phyloP scores from a whole-genome alignment of 1,140 invertebrate species.

The Hycleus cichorii region DNA sequence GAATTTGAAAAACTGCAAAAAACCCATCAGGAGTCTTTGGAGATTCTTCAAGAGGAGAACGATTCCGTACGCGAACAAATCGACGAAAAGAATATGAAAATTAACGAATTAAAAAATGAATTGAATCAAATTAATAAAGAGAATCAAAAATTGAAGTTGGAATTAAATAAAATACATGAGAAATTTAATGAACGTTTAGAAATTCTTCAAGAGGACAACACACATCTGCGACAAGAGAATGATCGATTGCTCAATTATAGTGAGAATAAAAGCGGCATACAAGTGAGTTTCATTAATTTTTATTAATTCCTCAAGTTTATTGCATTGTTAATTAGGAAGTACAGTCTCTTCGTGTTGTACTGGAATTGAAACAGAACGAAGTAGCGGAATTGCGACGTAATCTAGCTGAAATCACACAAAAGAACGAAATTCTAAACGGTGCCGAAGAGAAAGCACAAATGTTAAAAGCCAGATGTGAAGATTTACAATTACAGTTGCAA shows the following conservation, averaged over 20 bases:
- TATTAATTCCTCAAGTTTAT: neutral
- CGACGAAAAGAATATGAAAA: slow-evolving; percentile 36
- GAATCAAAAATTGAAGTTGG: slow-evolving; percentile 36
- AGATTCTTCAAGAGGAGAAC: slow-evolving; percentile 38
- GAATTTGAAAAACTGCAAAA: slow-evolving; percentile 36
- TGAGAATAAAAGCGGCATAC: slow-evolving; percentile 29
- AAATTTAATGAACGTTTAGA: slow-evolving; percentile 20
- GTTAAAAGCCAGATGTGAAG: slow-evolving; percentile 59
- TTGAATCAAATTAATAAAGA: slow-evolving; percentile 11
- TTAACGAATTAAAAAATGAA: slow-evolving; percentile 28
- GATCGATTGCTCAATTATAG: slow-evolving; percentile 29
- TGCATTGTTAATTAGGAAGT: slow-evolving; percentile 44
- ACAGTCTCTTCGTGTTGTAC: slow-evolving; percentile 64
- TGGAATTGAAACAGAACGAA: slow-evolving; percentile 68
- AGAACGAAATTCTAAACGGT: slow-evolving; percentile 46
- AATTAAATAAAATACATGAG: slow-evolving; percentile 16
- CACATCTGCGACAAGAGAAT: slow-evolving; percentile 35
- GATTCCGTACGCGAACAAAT: slow-evolving; percentile 38
- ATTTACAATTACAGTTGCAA: slow-evolving; percentile 58
- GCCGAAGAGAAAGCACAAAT: slow-evolving; percentile 47
- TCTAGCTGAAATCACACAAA: slow-evolving; percentile 50
- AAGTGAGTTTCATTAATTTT: slow-evolving; percentile 20
- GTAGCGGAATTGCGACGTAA: slow-evolving; percentile 59
- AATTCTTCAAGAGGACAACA: slow-evolving; percentile 31
- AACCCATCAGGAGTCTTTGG: slow-evolving; percentile 33